phyloP scores from a whole-genome alignment of 2,113 vertebrate species.

The Protobothrops flavoviridis region DNA sequence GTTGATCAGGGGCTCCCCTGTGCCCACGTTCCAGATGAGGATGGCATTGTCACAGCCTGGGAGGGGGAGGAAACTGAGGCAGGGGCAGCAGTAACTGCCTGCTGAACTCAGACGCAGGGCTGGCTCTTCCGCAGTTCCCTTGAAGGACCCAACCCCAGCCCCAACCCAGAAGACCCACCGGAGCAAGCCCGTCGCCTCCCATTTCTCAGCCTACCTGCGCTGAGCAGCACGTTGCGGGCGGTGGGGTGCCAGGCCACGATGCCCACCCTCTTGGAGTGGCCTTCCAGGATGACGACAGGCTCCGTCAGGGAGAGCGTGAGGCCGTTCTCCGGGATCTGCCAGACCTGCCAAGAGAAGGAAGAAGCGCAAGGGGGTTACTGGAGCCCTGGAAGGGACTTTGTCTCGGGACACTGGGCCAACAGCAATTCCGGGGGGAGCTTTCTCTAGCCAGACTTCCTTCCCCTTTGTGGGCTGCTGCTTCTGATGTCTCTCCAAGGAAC shows the following conservation, averaged over 20 bases:
- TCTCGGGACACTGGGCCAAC: neutral
- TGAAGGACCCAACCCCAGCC: neutral
- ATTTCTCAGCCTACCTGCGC: conserved; percentile 78
- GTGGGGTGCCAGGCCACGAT: conserved; percentile 96
- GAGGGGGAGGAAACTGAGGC: neutral
- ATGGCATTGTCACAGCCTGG: conserved; percentile 89
- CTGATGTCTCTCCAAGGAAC: neutral
- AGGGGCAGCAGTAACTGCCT: neutral
- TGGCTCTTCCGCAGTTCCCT: neutral
- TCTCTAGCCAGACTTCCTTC: too few species aligned
- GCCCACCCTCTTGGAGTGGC: conserved; percentile 94
- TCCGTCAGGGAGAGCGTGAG: conserved; percentile 87
- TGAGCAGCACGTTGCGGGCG: conserved; percentile 91
- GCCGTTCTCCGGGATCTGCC: conserved; percentile 96
- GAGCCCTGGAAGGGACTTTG: neutral
- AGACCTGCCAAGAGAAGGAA: conserved; percentile 75
- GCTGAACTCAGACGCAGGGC: neutral
- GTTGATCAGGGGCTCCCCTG: conserved; percentile 85
- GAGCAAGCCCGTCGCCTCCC: neutral
- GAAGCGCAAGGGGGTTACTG: neutral
- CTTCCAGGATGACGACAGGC: conserved; percentile 88
- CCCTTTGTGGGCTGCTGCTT: neutral
- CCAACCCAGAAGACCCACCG: neutral
- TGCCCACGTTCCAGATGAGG: conserved; percentile 96
- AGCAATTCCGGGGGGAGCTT: neutral